A percentile compares a stretch with the other conserved stretches of the same genome.
phyloP scores from a whole-genome alignment of 1,140 invertebrate species.

The Caerostris extrusa region DNA sequence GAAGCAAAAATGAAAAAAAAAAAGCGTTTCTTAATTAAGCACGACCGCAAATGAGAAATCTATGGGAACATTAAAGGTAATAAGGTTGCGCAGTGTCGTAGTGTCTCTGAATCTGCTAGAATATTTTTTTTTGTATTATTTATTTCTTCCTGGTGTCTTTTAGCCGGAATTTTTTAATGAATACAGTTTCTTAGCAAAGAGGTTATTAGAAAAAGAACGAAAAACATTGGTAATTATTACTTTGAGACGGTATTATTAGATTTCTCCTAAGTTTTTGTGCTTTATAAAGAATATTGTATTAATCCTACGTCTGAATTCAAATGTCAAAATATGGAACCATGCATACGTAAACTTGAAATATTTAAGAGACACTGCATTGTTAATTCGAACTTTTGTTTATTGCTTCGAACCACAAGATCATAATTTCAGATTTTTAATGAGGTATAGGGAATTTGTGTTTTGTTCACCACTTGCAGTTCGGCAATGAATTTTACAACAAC shows the following conservation, averaged over 20 bases:
- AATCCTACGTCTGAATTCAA: conserved; percentile 52
- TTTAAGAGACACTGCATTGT: conserved; percentile 29
- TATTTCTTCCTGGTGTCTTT: conserved; percentile 47
- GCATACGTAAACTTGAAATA: conserved; percentile 70
- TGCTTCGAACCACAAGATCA: neutral
- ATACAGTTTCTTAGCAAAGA: conserved; percentile 51
- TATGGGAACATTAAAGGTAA: conserved; percentile 77
- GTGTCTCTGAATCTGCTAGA: conserved; percentile 38
- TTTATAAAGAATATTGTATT: conserved; percentile 46
- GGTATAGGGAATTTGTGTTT: neutral
- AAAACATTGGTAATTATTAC: conserved; percentile 77
- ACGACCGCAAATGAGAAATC: conserved; percentile 77
- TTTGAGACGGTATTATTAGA: conserved; percentile 62
- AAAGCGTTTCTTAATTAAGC: conserved; percentile 74
- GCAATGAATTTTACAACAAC: neutral
- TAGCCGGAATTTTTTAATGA: conserved; percentile 75
- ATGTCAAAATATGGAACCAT: conserved; percentile 60
- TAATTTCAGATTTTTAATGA: conserved; percentile 52
- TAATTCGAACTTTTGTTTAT: conserved; percentile 47
- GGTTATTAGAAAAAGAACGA: conserved; percentile 68
- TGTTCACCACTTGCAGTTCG: neutral
- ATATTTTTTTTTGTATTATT: conserved; percentile 24
- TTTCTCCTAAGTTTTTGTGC: conserved; percentile 60
- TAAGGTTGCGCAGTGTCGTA: conserved; percentile 55
- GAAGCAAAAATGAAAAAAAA: conserved; percentile 66